These are phyloP conservation scores for Antheraea yamamai DNA, from an alignment of 2,888 invertebrate genomes.

Conservation along the genomic window DNA sequence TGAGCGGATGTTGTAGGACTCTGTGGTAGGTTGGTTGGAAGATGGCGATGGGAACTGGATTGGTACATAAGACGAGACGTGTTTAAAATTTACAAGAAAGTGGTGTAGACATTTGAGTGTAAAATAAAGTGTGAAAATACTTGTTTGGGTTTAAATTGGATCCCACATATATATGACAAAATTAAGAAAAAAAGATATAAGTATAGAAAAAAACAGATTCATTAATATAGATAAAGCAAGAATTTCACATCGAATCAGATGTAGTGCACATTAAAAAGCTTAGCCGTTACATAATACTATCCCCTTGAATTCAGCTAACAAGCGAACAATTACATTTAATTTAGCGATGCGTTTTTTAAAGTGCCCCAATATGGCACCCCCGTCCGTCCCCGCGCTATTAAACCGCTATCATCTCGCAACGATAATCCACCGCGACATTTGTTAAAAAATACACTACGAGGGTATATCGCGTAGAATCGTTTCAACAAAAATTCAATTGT, in stretches of 20 bases:
- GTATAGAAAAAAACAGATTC: too few relatives aligned
- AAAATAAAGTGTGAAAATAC: too few relatives aligned
- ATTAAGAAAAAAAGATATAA: too few relatives aligned
- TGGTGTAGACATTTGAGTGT: too few relatives aligned
- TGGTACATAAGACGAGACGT: too few relatives aligned
- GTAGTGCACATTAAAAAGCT: constrained; percentile 39
- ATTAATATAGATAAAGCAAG: neutral
- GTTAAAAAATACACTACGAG: constrained; percentile 74
- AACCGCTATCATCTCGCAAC: constrained; percentile 51
- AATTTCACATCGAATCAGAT: constrained; percentile 15
- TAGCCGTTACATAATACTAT: neutral
- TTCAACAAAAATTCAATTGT: constrained; percentile 72
- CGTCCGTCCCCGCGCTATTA: constrained; percentile 49
- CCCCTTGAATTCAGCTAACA: constrained; percentile 65
- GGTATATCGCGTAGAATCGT: constrained; percentile 66
- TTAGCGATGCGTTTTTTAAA: constrained; percentile 78
- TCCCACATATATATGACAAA: too few relatives aligned
- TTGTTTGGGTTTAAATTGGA: too few relatives aligned
- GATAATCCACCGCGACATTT: constrained; percentile 76
- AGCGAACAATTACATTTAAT: constrained; percentile 82
- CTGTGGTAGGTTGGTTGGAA: too few relatives aligned
- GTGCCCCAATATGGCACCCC: constrained; percentile 66
- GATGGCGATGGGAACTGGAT: too few relatives aligned
- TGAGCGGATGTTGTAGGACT: too few relatives aligned
- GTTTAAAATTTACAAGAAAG: too few relatives aligned